phyloP scores from a whole-genome alignment of 2,113 vertebrate species.

The Crotalus tigris region DNA sequence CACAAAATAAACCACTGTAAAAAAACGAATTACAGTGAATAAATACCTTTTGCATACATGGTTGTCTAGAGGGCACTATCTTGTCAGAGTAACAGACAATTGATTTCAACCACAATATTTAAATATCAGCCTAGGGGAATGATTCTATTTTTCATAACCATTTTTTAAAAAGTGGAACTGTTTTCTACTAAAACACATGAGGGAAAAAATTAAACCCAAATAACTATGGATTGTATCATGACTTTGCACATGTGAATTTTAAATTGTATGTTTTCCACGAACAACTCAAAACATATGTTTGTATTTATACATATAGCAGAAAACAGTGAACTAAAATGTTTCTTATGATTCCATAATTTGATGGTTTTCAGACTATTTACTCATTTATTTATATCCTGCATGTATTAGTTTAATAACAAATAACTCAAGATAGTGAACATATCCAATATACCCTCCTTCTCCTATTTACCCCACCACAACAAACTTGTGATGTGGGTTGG shows the following conservation, averaged over 20 bases:
- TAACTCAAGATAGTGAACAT: background rate
- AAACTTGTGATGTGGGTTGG: background rate
- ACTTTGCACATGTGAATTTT: background rate
- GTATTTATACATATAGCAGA: background rate
- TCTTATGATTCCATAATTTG: background rate
- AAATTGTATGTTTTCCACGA: constrained; percentile 6
- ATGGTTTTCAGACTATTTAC: constrained; percentile 13
- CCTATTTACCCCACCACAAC: background rate
- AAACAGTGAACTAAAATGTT: background rate
- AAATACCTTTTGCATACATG: constrained; percentile 44
- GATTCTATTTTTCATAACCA: constrained; percentile 24
- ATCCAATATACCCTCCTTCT: background rate
- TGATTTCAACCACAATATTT: constrained; percentile 42
- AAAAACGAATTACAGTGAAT: constrained; percentile 48
- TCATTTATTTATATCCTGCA: constrained; percentile 15
- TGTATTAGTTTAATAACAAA: background rate
- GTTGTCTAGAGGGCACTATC: constrained; percentile 32
- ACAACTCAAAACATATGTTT: background rate
- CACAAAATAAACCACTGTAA: constrained; percentile 60
- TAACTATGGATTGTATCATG: background rate
- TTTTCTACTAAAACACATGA: background rate
- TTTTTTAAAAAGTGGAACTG: background rate
- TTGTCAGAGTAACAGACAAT: constrained; percentile 14
- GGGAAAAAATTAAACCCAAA: background rate
- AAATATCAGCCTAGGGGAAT: background rate